A percentile compares a stretch with the other conserved stretches of the same genome.
Conservation (phyloP, 1,140 invertebrate genomes). For the Scaptomyza hsui region DNA sequence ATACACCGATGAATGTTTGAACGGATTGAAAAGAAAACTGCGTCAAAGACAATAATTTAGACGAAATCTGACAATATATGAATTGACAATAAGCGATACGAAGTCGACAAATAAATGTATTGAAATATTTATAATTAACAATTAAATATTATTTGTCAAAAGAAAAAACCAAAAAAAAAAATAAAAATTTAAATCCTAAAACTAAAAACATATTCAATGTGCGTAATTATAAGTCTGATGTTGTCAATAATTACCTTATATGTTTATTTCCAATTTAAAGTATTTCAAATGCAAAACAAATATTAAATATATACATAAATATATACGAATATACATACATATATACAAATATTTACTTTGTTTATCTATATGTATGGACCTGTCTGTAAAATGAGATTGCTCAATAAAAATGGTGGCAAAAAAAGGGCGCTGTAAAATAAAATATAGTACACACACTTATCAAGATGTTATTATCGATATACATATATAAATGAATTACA, state of each 20-base stretch:
- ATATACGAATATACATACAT: constrained; percentile 18
- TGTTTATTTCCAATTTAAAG: constrained; percentile 58
- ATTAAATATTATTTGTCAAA: constrained; percentile 38
- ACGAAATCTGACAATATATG: constrained; percentile 61
- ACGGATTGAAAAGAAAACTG: constrained; percentile 55
- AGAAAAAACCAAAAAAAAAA: constrained; percentile 16
- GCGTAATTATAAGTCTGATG: constrained; percentile 83
- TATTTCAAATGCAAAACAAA: constrained; percentile 46
- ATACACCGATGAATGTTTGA: constrained; percentile 16
- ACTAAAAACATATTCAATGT: constrained; percentile 71
- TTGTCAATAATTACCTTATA: constrained; percentile 75
- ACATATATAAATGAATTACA: constrained; percentile 38
- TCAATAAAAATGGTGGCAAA: constrained; percentile 10
- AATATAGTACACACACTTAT: constrained; percentile 18
- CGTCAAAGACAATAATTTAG: constrained; percentile 73
- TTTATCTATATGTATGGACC: constrained; percentile 50
- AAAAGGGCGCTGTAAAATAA: constrained; percentile 24
- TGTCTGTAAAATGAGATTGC: constrained; percentile 21
- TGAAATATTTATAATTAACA: constrained; percentile 8
- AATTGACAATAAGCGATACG: constrained; percentile 61
- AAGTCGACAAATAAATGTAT: constrained; percentile 22
- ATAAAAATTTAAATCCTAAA: constrained; percentile 23
- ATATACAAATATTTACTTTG: constrained; percentile 53
- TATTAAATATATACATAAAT: constrained; percentile 29
- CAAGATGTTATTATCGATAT: constrained; percentile 51